A percentile compares a stretch with the other conserved stretches of the same genome.
Conservation (phyloP, 2,113 vertebrate genomes). For the Chiloscyllium plagiosum region DNA sequence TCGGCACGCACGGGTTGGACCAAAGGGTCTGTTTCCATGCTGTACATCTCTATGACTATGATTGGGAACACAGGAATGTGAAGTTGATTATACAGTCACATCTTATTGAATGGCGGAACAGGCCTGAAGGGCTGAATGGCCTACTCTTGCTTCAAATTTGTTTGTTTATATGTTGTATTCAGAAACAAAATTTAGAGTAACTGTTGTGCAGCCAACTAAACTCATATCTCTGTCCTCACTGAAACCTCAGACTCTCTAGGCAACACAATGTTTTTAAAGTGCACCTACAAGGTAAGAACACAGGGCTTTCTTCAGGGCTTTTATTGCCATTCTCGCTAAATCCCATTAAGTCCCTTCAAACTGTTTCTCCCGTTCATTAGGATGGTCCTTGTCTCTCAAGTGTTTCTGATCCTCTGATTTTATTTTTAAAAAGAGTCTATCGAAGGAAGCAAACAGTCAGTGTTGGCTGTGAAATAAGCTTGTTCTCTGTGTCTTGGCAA, state of each 20-base stretch:
- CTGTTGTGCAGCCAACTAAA: neutral
- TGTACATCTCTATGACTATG: no score
- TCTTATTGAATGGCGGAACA: no score
- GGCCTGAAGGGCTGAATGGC: no score
- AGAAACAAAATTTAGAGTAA: neutral
- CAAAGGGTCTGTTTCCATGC: no score
- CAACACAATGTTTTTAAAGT: neutral
- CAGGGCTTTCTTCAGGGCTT: neutral
- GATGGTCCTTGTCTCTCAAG: neutral
- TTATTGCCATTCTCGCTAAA: neutral
- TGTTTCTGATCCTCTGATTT: neutral
- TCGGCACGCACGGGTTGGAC: no score
- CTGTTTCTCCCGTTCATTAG: neutral
- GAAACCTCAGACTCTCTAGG: neutral
- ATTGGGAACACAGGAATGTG: no score
- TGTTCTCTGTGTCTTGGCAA: neutral
- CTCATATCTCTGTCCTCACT: neutral
- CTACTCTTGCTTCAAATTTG: no score
- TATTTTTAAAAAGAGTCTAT: no score
- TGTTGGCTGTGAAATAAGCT: neutral
- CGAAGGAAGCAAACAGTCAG: neutral
- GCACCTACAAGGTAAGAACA: neutral
- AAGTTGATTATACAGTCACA: no score
- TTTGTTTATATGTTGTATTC: neutral
- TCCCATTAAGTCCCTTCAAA: neutral